phyloP scores from a whole-genome alignment of 2,888 invertebrate species.

The Microctonus brassicae region DNA sequence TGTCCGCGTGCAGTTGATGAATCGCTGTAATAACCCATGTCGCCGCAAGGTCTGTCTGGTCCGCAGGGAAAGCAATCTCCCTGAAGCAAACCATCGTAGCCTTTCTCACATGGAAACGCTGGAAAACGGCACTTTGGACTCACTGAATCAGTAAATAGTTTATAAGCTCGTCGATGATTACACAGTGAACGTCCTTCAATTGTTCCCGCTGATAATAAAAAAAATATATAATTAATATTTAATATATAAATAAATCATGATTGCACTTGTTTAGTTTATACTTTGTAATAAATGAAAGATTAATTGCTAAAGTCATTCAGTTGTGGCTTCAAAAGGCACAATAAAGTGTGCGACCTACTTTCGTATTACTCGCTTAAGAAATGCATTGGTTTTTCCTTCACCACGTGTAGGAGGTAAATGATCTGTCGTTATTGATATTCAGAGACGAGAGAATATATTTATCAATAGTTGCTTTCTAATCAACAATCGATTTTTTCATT shows the following conservation, averaged over 20 bases:
- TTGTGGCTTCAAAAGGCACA: neutral
- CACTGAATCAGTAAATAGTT: slow-evolving; percentile 94
- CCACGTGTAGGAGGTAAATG: slow-evolving; percentile 54
- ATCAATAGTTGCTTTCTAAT: slow-evolving; percentile 59
- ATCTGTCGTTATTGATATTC: slow-evolving; percentile 45
- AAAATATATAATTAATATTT: slow-evolving; percentile 24
- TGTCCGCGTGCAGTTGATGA: slow-evolving; percentile 86
- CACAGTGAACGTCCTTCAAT: slow-evolving; percentile 89
- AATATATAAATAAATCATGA: neutral
- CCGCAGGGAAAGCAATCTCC: slow-evolving; percentile 83
- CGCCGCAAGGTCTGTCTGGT: slow-evolving; percentile 80
- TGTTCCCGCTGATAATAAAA: slow-evolving; percentile 76
- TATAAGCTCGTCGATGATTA: slow-evolving; percentile 93
- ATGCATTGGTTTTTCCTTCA: slow-evolving; percentile 47
- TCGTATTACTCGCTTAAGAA: slow-evolving; percentile 42
- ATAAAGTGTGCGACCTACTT: slow-evolving; percentile 9
- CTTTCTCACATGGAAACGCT: slow-evolving; percentile 85
- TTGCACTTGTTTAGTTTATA: neutral
- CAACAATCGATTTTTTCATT: slow-evolving; percentile 41
- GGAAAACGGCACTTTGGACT: slow-evolving; percentile 92
- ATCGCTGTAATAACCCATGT: slow-evolving; percentile 95
- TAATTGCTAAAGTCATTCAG: slow-evolving; percentile 19
- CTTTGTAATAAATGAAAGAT: neutral
- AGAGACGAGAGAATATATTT: slow-evolving; percentile 51
- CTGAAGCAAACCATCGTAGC: slow-evolving; percentile 86